Evolutionary conservation across 2,113 vertebrate species (phyloP).

Genomic region (Vireo altiloquus): DNA sequence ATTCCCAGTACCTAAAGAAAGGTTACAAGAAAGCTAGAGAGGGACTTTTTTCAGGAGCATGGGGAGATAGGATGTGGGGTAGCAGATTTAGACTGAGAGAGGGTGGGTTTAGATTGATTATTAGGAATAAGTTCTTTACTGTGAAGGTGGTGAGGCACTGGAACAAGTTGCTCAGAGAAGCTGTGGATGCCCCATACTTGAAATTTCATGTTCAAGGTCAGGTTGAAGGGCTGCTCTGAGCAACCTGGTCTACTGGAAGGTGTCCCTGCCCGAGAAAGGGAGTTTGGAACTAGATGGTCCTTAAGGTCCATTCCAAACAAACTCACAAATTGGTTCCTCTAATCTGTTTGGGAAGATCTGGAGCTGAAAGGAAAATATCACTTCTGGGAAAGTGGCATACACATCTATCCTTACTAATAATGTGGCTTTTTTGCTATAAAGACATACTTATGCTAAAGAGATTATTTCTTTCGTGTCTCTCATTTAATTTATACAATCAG

Average conservation of each 20-base stretch:
- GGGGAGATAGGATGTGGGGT: background rate
- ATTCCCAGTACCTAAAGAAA: background rate
- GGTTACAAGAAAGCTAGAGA: background rate
- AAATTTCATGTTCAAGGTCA: background rate
- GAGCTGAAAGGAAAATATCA: background rate
- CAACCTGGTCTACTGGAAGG: background rate
- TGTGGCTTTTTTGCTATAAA: background rate
- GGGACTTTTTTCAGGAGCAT: background rate
- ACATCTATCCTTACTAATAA: background rate
- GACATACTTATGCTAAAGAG: background rate
- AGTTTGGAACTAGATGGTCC: background rate
- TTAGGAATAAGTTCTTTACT: background rate
- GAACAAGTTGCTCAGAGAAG: background rate
- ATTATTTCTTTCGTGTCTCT: background rate
- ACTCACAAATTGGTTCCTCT: background rate
- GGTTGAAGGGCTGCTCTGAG: background rate
- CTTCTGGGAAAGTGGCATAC: background rate
- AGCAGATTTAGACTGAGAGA: background rate
- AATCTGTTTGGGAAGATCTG: background rate
- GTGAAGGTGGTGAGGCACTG: background rate
- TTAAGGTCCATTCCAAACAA: background rate
- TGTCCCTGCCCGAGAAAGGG: background rate
- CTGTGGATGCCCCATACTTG: background rate
- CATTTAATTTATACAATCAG: background rate
- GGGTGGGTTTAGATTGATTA: background rate